A percentile compares a stretch with the other conserved stretches of the same genome.
Evolutionary conservation across 2,113 vertebrate species (phyloP).

Genomic region (Eidolon helvum): DNA sequence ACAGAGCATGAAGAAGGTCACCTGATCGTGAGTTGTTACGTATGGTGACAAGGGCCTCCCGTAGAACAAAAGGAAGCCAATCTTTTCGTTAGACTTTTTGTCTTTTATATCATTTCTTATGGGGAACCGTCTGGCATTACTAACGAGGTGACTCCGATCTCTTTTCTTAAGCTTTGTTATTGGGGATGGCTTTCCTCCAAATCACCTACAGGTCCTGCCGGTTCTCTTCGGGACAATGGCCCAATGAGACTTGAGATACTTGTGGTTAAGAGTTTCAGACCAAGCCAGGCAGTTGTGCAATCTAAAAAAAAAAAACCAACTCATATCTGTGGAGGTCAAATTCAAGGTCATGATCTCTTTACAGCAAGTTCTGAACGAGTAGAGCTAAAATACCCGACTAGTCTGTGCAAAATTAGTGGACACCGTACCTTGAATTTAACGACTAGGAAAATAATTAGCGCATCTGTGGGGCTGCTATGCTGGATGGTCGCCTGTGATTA

Average conservation of each 20-base stretch:
- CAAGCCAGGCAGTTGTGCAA: neutral
- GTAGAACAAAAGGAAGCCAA: neutral
- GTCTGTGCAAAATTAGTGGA: neutral
- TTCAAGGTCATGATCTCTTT: neutral
- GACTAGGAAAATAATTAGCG: neutral
- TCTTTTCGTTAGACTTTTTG: neutral
- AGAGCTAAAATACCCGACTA: neutral
- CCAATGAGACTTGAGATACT: neutral
- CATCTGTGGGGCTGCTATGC: neutral
- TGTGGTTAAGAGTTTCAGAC: neutral
- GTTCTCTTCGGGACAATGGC: neutral
- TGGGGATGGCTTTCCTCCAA: neutral
- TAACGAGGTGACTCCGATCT: neutral
- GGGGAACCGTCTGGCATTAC: neutral
- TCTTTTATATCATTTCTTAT: neutral
- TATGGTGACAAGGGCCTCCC: neutral
- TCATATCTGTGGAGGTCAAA: neutral
- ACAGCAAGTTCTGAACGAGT: neutral
- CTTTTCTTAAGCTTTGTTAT: neutral
- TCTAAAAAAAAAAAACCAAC: neutral
- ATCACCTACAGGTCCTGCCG: neutral
- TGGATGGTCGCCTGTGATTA: neutral
- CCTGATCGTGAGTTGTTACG: neutral
- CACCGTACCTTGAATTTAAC: neutral
- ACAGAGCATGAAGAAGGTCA: no score